phyloP scores from a whole-genome alignment of 2,888 invertebrate species.

The Lycophotia porphyrea region DNA sequence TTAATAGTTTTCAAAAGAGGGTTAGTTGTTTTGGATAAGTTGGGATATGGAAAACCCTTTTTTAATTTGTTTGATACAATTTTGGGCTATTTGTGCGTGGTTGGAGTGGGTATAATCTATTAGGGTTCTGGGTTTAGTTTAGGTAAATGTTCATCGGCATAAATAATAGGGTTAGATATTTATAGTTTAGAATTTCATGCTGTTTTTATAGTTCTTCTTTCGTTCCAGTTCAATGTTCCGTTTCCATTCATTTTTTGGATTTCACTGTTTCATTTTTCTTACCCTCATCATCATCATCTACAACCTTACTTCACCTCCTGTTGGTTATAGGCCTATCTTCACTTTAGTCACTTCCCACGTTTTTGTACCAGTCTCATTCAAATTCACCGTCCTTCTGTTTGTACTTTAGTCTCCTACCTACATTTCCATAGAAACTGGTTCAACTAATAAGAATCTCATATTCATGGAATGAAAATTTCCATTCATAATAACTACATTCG shows the following conservation, averaged over 20 bases:
- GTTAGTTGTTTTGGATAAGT: slow-evolving; percentile 21
- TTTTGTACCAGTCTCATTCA: neutral
- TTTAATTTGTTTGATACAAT: neutral
- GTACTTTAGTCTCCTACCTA: neutral
- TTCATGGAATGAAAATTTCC: neutral
- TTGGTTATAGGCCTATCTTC: neutral
- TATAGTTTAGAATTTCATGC: neutral
- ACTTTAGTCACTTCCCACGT: neutral
- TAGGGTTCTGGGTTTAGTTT: neutral
- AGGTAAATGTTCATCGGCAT: neutral
- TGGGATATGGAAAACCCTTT: neutral
- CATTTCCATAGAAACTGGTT: neutral
- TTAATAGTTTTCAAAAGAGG: slow-evolving; percentile 32
- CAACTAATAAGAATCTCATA: neutral
- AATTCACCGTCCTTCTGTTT: neutral
- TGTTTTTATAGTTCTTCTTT: neutral
- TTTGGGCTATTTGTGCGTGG: neutral
- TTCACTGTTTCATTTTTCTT: neutral
- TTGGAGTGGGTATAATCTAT: neutral
- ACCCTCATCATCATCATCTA: neutral
- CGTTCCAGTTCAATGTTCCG: too few relatives aligned
- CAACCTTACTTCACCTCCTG: neutral
- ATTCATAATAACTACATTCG: neutral
- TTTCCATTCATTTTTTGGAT: too few relatives aligned
- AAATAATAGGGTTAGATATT: neutral